These are phyloP conservation scores for Epinephelus moara DNA, from an alignment of 2,113 vertebrate genomes.

Conservation along the genomic window DNA sequence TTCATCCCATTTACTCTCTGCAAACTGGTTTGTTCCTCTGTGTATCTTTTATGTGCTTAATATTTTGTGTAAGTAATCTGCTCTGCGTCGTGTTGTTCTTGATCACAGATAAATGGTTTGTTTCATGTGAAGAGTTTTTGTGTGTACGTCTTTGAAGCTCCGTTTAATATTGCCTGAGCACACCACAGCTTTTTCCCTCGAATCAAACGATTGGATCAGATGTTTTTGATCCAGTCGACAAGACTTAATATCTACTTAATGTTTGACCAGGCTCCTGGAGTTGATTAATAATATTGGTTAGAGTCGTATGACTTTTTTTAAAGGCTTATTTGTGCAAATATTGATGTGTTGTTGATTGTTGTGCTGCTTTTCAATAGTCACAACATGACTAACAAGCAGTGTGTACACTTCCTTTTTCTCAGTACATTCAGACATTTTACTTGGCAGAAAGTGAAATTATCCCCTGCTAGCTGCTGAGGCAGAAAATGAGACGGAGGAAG, in stretches of 20 bases:
- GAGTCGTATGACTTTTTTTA: not conserved
- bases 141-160: not conserved
- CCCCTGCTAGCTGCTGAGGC: slow-evolving; percentile 10
- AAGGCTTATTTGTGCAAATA: not conserved
- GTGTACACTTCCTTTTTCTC: not conserved
- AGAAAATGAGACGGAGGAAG: slow-evolving; percentile 4
- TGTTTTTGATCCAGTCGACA: not conserved
- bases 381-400: not conserved
- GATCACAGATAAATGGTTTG: slow-evolving; percentile 7
- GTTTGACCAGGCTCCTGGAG: not conserved
- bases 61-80: not conserved
- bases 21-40: slow-evolving; percentile 2
- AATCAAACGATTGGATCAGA: slow-evolving; percentile 13
- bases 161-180: not conserved
- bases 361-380: not conserved
- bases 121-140: slow-evolving; percentile 11
- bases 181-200: not conserved
- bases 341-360: not conserved
- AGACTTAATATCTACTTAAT: not conserved
- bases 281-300: not conserved
- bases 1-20: not conserved
- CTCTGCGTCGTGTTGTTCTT: not conserved
- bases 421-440: not conserved
- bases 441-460: not conserved
- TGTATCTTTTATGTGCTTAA: slow-evolving; percentile 4